A percentile compares a stretch with the other conserved stretches of the same genome.
Conservation (phyloP, 2,797 vertebrate genomes). For the Dryobates pubescens region DNA sequence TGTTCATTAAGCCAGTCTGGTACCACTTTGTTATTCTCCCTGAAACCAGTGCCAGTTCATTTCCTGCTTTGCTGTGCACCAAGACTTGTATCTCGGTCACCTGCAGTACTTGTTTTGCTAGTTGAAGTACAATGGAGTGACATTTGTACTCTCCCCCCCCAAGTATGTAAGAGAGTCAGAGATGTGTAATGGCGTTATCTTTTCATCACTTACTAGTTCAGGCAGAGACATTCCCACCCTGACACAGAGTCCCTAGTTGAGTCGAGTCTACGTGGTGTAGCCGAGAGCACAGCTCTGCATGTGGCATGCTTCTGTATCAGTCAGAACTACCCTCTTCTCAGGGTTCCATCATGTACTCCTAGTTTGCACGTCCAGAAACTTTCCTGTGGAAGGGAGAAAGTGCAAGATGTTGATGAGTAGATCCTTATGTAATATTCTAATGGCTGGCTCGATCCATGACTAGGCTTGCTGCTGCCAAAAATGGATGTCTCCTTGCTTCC, state of each 20-base stretch:
- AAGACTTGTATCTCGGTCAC: background rate
- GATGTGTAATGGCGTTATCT: background rate
- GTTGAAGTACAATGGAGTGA: background rate
- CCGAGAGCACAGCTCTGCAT: background rate
- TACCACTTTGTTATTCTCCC: background rate
- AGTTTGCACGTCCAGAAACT: background rate
- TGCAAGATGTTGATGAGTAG: background rate
- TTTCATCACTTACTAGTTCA: background rate
- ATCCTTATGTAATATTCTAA: background rate
- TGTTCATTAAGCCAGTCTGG: background rate
- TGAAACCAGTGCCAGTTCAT: background rate
- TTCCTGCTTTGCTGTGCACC: background rate
- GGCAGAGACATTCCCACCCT: background rate
- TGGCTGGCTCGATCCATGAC: background rate
- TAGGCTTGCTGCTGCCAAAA: background rate
- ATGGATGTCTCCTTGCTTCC: background rate
- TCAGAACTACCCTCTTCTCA: background rate
- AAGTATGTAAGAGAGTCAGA: background rate
- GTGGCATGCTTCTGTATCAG: accelerated
- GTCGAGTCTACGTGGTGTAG: too few relatives aligned
- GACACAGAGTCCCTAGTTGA: background rate
- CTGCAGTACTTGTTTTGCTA: background rate
- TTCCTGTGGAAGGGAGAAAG: background rate
- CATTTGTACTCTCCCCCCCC: background rate
- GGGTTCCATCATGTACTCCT: background rate